Base-by-base conservation (phyloP, 2,797 vertebrate species). In the Muraenolepis orangiensis region DNA sequence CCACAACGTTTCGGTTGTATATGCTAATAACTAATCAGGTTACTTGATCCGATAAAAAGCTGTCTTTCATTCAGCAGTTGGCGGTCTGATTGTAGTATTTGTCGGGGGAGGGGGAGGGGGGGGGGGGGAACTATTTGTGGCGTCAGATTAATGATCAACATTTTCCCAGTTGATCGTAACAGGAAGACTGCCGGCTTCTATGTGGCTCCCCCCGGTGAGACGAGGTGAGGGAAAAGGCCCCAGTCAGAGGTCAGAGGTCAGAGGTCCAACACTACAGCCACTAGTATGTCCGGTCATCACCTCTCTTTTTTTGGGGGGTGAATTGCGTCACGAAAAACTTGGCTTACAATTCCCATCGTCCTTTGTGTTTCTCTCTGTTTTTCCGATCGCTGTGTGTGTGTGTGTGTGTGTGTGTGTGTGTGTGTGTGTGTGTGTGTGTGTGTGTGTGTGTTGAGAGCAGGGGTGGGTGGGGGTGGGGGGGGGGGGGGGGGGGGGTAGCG, bases 291-390 rank as follows among this genome's bases (percentile, higher is more conserved):
- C 66, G 67, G 72, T 42, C 61, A 80, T 13, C 36, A 42, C 16
- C 8, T 71, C 4, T 78, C 78, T 83, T 74, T 78, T 73, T 73
- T 18, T 76, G 7, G n/a, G n/a, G n/a, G n/a, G n/a, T 34, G 18
- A 51, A 26, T 66, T 34, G 73, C 31, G n/a, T 79, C 67, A 80
- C 18, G 6, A 46, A 42, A 46, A 71, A 71, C 64, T 13, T 29
- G 11, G 30, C 28, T 31, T 6, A 14, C 30, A 30, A 67, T 14
- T 29, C 26, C 12, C 4, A 18, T 67, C 29, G 13, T 31, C 66
- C 30, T 16, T 67, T 67, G 66, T 67, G 6, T 38, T 20, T 46
- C 40, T 18, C 40, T 46, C 16, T 20, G 40, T 46, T 42, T 46
- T 46, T 4, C 14, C 14, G 40, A 46, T 46, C 40, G 1, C 3